Evolutionary conservation across 2,888 invertebrate species (phyloP).

Genomic region (Acanthoscelides obtectus): DNA sequence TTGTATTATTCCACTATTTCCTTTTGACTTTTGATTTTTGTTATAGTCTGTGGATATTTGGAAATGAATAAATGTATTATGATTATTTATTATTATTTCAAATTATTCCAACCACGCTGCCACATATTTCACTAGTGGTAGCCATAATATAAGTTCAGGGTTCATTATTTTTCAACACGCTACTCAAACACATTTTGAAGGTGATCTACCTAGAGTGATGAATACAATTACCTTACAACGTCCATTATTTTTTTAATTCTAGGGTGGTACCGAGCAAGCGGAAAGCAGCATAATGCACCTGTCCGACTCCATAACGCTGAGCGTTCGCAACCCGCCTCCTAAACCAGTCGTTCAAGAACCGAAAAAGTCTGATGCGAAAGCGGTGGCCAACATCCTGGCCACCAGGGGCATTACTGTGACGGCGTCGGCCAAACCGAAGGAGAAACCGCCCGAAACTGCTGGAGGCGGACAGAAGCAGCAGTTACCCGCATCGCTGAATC

Average conservation of each 20-base stretch:
- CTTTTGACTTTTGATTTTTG: too few species aligned
- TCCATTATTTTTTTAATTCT: slow-evolving; percentile 12
- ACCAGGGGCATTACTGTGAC: slow-evolving; percentile 75
- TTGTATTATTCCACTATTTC: too few species aligned
- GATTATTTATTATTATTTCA: too few species aligned
- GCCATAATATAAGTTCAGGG: too few species aligned
- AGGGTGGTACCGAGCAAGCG: slow-evolving; percentile 41
- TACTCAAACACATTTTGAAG: too few species aligned
- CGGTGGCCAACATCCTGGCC: slow-evolving; percentile 72
- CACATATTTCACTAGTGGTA: too few species aligned
- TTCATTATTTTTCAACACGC: too few species aligned
- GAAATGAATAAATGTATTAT: too few species aligned
- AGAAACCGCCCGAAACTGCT: slow-evolving; percentile 26
- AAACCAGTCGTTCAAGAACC: slow-evolving; percentile 41
- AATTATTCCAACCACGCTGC: too few species aligned
- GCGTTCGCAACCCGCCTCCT: slow-evolving; percentile 51
- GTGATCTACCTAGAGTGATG: too few species aligned
- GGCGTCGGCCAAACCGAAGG: slow-evolving; percentile 53
- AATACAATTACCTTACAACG: too few species aligned
- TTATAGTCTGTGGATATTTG: too few species aligned
- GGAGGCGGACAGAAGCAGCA: slow-evolving; percentile 42
- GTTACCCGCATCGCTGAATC: slow-evolving; percentile 51
- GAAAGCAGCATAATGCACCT: slow-evolving; percentile 59
- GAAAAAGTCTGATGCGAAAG: slow-evolving; percentile 66
- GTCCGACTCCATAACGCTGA: slow-evolving; percentile 69